phyloP scores from a whole-genome alignment of 2,888 invertebrate genomes.

The Lasius fuliginosus region DNA sequence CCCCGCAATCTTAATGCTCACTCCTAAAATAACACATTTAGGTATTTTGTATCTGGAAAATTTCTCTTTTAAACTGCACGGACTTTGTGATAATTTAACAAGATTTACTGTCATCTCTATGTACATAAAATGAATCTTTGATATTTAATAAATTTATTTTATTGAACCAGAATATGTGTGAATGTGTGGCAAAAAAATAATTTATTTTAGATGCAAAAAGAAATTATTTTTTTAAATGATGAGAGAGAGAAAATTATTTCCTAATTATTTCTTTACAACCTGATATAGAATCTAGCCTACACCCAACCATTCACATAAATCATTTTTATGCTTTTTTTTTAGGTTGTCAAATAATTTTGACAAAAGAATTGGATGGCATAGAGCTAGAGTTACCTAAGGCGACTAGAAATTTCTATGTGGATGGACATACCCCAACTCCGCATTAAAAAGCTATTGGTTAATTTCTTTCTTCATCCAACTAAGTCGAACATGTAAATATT shows the following conservation, averaged over 20 bases:
- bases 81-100: background rate
- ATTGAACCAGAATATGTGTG: background rate
- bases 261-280: background rate
- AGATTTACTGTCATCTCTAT: background rate
- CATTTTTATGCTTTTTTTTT: conserved; percentile 71
- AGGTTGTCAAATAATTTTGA: conserved; percentile 97
- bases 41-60: background rate
- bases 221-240: background rate
- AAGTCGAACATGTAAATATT: conserved; percentile 60
- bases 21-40: background rate
- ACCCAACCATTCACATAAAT: background rate
- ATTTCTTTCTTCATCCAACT: background rate
- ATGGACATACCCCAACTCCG: conserved; percentile 98
- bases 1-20: background rate
- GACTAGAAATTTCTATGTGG: conserved; percentile 98
- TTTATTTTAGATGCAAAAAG: background rate
- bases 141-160: conserved; percentile 3
- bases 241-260: background rate
- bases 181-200: background rate
- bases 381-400: conserved; percentile 94
- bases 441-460: conserved; percentile 89
- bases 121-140: background rate
- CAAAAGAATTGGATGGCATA: conserved; percentile 95
- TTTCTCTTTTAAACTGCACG: background rate
- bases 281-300: background rate